Percentiles rank a stretch among this genome's conserved stretches.
Evolutionary conservation across 1,140 invertebrate genomes (phyloP).

Genomic region (Stenopsyche tienmushanensis): DNA sequence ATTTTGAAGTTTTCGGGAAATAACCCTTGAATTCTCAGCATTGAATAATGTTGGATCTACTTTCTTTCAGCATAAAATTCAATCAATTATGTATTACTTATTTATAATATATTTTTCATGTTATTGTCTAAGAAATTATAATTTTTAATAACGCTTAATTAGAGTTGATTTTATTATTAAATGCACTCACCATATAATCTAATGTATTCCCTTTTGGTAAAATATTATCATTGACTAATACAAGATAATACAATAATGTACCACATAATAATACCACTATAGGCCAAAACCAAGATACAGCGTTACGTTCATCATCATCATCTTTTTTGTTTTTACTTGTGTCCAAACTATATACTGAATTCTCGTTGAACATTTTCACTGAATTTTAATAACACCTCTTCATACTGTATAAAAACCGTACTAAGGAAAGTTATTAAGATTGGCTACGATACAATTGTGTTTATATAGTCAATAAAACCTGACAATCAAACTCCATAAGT

Average conservation of each 20-base stretch:
- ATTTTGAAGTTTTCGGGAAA: slow-evolving; percentile 13
- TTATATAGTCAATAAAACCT: no score
- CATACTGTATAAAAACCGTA: no score
- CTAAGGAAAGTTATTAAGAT: no score
- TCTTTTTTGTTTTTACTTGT: no score
- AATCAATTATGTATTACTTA: no score
- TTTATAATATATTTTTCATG: neutral
- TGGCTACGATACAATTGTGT: no score
- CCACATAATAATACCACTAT: neutral
- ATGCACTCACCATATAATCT: neutral
- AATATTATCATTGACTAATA: slow-evolving; percentile 7
- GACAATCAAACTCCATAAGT: no score
- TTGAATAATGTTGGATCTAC: slow-evolving; percentile 24
- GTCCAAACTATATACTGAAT: no score
- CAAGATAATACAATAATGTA: neutral
- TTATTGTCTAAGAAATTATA: no score
- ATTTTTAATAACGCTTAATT: neutral
- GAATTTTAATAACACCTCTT: no score
- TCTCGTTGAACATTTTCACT: no score
- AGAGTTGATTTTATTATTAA: neutral
- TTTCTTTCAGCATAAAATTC: neutral
- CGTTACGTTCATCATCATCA: no score
- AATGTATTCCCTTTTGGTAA: neutral
- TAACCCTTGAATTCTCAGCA: slow-evolving; percentile 25
- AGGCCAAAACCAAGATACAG: slow-evolving; percentile 12